Percentiles rank a stretch among this genome's conserved stretches.
Conservation (phyloP, 2,113 vertebrate species). For the Astur gentilis region DNA sequence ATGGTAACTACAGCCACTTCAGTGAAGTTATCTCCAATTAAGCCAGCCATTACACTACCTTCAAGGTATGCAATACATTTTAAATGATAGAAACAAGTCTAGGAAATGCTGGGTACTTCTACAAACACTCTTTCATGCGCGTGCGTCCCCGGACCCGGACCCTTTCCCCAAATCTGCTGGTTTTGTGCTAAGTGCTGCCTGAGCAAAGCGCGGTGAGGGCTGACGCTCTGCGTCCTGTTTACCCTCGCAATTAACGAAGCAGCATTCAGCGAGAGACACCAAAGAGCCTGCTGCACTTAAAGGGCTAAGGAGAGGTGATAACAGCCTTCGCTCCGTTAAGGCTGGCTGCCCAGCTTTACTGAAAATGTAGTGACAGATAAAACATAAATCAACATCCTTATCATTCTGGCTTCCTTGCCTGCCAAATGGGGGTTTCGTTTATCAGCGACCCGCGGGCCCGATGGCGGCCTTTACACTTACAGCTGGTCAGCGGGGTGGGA, state of each 20-base stretch:
- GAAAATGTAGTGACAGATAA: constrained; percentile 81
- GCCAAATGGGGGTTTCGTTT: constrained; percentile 78
- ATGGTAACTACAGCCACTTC: not conserved
- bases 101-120: constrained; percentile 4
- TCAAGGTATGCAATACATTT: constrained; percentile 22
- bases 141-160: not conserved
- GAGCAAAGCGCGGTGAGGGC: not conserved
- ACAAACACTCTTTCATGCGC: not conserved
- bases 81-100: constrained; percentile 8
- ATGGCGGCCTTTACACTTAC: constrained; percentile 62
- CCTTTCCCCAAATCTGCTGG: not conserved
- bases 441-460: constrained; percentile 66
- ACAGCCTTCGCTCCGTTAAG: constrained; percentile 68
- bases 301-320: constrained; percentile 74
- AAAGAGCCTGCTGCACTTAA: constrained; percentile 71
- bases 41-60: not conserved
- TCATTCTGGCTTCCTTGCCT: constrained; percentile 75
- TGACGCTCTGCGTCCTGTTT: not conserved
- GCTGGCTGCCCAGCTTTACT: constrained; percentile 74
- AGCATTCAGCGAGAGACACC: constrained; percentile 41
- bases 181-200: not conserved
- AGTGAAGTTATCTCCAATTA: constrained; percentile 29
- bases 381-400: constrained; percentile 81
- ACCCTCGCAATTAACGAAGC: constrained; percentile 48
- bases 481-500: constrained; percentile 42